Evolutionary conservation across 2,113 vertebrate genomes (phyloP).

Genomic region (Bos indicus): DNA sequence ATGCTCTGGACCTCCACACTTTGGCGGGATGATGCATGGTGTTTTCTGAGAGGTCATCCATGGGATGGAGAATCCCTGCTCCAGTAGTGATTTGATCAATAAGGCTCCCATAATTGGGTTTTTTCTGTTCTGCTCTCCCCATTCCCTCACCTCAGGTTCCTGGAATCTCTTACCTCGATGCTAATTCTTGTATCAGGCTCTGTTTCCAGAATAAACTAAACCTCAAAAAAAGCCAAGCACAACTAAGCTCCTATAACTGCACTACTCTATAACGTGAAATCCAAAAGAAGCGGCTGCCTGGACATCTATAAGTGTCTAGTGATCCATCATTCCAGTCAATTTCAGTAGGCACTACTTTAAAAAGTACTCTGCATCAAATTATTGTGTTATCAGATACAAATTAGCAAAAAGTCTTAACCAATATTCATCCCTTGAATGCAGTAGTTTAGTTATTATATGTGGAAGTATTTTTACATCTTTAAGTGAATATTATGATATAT

Average conservation of each 20-base stretch:
- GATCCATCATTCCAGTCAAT: not conserved
- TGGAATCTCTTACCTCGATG: not conserved
- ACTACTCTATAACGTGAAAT: not conserved
- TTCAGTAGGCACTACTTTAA: not conserved
- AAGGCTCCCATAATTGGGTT: not conserved
- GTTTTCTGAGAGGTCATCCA: not conserved
- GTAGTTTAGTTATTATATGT: not conserved
- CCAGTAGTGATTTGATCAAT: not conserved
- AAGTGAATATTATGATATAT: not conserved
- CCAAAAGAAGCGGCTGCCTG: not conserved
- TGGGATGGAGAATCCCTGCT: not conserved
- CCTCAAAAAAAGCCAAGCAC: not conserved
- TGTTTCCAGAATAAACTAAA: not conserved
- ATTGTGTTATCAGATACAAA: not conserved
- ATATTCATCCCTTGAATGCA: not conserved
- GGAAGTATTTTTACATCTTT: not conserved
- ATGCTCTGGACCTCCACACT: not conserved
- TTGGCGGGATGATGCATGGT: fast-evolving
- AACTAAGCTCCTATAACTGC: not conserved
- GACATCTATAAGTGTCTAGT: not conserved
- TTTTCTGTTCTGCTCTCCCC: not conserved
- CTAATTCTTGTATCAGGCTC: not conserved
- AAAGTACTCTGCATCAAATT: not conserved
- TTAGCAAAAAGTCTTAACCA: not conserved
- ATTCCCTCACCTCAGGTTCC: not conserved